Evolutionary conservation across 2,113 vertebrate species (phyloP).

Genomic region (Nyctibius bracteatus): DNA sequence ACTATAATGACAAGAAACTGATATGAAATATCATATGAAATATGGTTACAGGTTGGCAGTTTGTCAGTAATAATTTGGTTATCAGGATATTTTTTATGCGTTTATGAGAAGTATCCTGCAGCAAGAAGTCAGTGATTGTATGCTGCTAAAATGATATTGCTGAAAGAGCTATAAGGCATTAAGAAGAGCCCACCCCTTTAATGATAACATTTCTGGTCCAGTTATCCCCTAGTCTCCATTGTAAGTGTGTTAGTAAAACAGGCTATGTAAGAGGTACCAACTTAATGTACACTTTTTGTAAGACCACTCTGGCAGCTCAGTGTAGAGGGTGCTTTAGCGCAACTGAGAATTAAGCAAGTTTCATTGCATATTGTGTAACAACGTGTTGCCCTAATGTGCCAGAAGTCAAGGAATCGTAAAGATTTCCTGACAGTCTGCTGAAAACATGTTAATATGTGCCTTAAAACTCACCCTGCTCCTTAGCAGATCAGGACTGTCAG

Average conservation of each 20-base stretch:
- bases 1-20: neutral
- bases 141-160: neutral
- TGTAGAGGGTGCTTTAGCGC: fast-evolving
- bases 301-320: neutral
- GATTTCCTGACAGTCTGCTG: neutral
- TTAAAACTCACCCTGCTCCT: neutral
- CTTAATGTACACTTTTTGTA: neutral
- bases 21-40: neutral
- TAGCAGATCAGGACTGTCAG: neutral
- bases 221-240: neutral
- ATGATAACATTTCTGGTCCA: neutral
- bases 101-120: neutral
- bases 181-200: neutral
- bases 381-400: neutral
- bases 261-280: neutral
- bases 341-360: neutral
- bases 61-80: neutral
- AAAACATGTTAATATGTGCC: neutral
- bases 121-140: neutral
- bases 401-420: neutral
- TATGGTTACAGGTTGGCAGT: neutral
- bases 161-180: neutral
- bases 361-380: neutral
- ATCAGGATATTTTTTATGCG: neutral
- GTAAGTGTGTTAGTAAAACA: neutral